Evolutionary conservation across 1,140 invertebrate species (phyloP), one percentile per base, ranked within the genome.

Genomic region (Eurosta solidaginis): DNA sequence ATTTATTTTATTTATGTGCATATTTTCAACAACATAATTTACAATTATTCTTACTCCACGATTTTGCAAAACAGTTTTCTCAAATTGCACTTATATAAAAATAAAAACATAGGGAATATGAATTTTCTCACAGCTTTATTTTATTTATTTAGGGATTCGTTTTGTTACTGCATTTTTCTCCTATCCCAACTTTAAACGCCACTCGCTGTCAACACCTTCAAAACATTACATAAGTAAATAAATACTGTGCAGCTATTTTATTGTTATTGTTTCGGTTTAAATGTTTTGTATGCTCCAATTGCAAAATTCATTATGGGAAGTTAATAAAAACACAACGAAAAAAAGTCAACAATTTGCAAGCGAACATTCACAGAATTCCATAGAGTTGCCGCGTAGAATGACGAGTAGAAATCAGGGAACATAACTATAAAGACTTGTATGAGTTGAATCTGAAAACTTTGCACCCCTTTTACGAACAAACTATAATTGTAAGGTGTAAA

Each of bases 41-140:
- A n/a, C n/a, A n/a, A n/a, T 4, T 52, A 52, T 52, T 40, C 40
- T 42, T n/a, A 3, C n/a, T 40, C n/a, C 40, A 22, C 2, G 36
- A 40, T 20, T 68, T 68, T 68, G 59, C 59, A 68, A 68, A 68
- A 68, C 59, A 68, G 40, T 68, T 68, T 33, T 68, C 33, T 68
- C 59, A 42, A 68, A 68, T 68, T 68, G 54, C 59, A 0, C 17
- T 68, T 68, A 68, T 40, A 68, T 40, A 40, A 20, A 3, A 40
- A 29, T n/a, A 40, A 40, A 17, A 10, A 9, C 20, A 49, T 17
- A 17, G 45, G 3, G 50, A n/a, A n/a, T n/a, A n/a, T 54, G 27
- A 20, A 27, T 54, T 20, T 6, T 27, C 27, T 54, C 50, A 54
- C 27, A n/a, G 22, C 27, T 54, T 17, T n/a, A 47, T 47, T 14